Base-by-base conservation (phyloP, 2,888 invertebrate genomes). In the Pseudococcus viburni region DNA sequence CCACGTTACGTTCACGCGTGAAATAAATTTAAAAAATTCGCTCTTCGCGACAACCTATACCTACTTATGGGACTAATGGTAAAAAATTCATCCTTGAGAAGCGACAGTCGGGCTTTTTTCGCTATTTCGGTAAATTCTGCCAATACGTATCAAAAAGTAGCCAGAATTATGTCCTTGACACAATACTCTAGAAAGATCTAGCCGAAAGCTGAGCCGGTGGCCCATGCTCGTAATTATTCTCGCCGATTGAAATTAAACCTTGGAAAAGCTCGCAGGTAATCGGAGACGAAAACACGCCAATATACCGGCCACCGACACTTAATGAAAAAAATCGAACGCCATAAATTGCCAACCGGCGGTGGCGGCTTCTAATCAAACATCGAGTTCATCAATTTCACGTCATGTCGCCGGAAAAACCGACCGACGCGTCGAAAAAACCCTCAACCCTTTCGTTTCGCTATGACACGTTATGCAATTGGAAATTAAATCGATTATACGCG, bases 401-500 rank as follows among this genome's bases (percentile, higher is more conserved):
- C 68, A 33, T 26, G 26, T 22, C 15, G 68, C 6, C 33, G 26
- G 68, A 73, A 73, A 73, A 26, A 73, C 12, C 33, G 1, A 33
- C 15, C 68, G 68, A 11, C 12, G 33, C 64, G 64, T 4, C 26
- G 33, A 59, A 59, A 59, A 59, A 59, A 59, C 59, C 55, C 12
- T n/a, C 5, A 33, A 33, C 59, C 59, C 59, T 19, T 59, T n/a
- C 46, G 5, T 64, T 4, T 12, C 64, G 33, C 33, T 12, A 22
- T 73, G 68, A 73, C 68, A 33, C 68, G 33, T 73, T 73, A 73
- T 73, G 68, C 68, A 73, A 73, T 73, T 33, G 68, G 68, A 73
- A 73, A 73, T 73, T 73, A 73, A 73, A 73, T 73, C 68, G 68
- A 73, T 73, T 73, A 73, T 33, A 73, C 68, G 68, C 68, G 68